Conservation (phyloP, 2,888 invertebrate species). For the Tortricodes alternella region DNA sequence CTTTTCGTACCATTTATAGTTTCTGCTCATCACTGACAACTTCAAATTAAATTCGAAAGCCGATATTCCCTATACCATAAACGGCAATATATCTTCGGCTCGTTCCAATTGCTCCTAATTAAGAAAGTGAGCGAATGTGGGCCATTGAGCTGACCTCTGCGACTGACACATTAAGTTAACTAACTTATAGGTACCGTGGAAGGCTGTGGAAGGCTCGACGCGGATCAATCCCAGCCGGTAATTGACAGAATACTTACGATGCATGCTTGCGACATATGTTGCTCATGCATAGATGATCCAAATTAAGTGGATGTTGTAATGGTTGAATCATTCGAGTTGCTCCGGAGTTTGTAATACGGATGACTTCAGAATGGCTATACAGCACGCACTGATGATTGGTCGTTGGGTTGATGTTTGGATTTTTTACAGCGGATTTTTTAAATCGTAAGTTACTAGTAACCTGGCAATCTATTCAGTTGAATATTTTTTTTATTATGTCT, state of each 20-base stretch:
- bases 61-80: conserved; percentile 17
- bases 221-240: conserved; percentile 69
- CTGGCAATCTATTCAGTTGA: no score
- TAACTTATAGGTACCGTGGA: conserved; percentile 44
- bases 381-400: neutral
- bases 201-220: conserved; percentile 19
- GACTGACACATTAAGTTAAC: conserved; percentile 47
- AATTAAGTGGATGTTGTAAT: conserved; percentile 24
- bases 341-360: conserved; percentile 9
- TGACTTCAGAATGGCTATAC: neutral
- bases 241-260: conserved; percentile 72
- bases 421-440: no score
- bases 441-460: no score
- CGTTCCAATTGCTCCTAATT: conserved; percentile 31
- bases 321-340: conserved; percentile 11
- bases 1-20: neutral
- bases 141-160: conserved; percentile 36
- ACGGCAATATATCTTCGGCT: conserved; percentile 23
- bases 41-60: conserved; percentile 5
- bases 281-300: conserved; percentile 25
- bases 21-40: neutral
- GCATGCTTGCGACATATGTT: conserved; percentile 33
- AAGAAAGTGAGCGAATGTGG: conserved; percentile 36
- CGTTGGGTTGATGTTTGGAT: no score
- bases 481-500: no score